phyloP scores from a whole-genome alignment of 2,797 vertebrate species.

The Leptodactylus fallax region DNA sequence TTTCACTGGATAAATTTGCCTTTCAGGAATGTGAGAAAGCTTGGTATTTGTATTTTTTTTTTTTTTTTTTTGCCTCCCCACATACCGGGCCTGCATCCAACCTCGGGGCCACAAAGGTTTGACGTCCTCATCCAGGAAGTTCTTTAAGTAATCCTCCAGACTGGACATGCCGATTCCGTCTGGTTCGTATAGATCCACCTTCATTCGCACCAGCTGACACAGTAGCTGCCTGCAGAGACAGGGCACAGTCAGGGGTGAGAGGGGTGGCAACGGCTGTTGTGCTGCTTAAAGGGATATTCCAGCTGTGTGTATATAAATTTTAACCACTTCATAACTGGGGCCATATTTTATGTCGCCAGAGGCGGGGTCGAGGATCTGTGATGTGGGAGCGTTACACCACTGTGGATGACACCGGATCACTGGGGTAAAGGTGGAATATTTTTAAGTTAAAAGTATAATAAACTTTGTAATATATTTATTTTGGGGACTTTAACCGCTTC shows the following conservation, averaged over 20 bases:
- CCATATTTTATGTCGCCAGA: too few species aligned
- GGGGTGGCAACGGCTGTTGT: too few species aligned
- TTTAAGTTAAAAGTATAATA: too few species aligned
- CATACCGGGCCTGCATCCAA: slow-evolving; percentile 99
- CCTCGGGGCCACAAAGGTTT: slow-evolving; percentile 97
- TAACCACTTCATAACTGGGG: too few species aligned
- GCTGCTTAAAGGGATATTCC: too few species aligned
- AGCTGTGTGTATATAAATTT: too few species aligned
- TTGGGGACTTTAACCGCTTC: too few species aligned
- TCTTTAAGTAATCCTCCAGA: slow-evolving; percentile 95
- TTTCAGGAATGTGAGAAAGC: background rate
- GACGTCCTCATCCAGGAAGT: slow-evolving; percentile 93
- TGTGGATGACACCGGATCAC: too few species aligned
- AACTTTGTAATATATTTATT: too few species aligned
- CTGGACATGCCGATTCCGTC: slow-evolving; percentile 79
- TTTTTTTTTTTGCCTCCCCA: background rate
- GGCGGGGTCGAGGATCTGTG: too few species aligned
- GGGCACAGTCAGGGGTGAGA: background rate
- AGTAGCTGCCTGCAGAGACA: slow-evolving; percentile 82
- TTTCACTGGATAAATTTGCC: background rate
- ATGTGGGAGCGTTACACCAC: too few species aligned
- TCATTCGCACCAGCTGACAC: slow-evolving; percentile 82
- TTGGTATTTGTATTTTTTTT: background rate
- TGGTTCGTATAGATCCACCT: slow-evolving; percentile 80
- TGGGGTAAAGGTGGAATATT: too few species aligned